These are phyloP conservation scores for Halichondria panicea DNA, from an alignment of 37 sponge, comb jelly and placozoan species.

Conservation along the genomic window DNA sequence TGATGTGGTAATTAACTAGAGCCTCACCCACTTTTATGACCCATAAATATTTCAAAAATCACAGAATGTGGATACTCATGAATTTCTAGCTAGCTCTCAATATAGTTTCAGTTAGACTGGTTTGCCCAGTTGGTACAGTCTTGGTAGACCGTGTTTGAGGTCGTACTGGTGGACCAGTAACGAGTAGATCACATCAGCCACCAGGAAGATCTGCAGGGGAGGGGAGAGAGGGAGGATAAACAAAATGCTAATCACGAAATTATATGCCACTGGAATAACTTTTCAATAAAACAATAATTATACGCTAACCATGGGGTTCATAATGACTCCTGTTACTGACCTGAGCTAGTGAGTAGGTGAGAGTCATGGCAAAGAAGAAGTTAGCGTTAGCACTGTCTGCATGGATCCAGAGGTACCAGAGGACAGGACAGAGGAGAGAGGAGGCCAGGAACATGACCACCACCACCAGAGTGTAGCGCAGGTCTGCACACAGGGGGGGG, in stretches of 20 bases:
- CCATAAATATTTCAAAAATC: neutral
- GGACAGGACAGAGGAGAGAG: slow-evolving; percentile 80
- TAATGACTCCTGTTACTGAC: no score
- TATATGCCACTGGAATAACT: no score
- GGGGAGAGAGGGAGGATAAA: no score
- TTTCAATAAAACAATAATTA: no score
- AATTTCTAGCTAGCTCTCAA: neutral
- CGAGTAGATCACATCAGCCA: slow-evolving; percentile 78
- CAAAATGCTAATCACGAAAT: no score
- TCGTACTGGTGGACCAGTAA: slow-evolving; percentile 82
- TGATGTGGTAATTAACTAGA: no score
- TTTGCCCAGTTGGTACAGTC: slow-evolving; percentile 63
- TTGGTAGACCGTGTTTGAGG: slow-evolving; percentile 80
- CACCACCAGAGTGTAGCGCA: slow-evolving; percentile 77
- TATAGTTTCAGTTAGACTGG: slow-evolving; percentile 53
- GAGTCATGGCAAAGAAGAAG: slow-evolving; percentile 94
- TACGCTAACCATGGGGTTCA: no score
- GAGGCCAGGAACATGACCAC: slow-evolving; percentile 72
- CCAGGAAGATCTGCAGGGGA: slow-evolving; percentile 59
- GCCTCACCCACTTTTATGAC: no score
- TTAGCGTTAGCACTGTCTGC: slow-evolving; percentile 97
- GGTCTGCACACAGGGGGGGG: slow-evolving; percentile 59
- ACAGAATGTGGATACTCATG: neutral
- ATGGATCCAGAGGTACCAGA: slow-evolving; percentile 97
- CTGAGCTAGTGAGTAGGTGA: slow-evolving; percentile 86